Evolutionary conservation across 1,140 invertebrate species (phyloP), one percentile per base, ranked within the genome.

Genomic region (Megathymus violae): DNA sequence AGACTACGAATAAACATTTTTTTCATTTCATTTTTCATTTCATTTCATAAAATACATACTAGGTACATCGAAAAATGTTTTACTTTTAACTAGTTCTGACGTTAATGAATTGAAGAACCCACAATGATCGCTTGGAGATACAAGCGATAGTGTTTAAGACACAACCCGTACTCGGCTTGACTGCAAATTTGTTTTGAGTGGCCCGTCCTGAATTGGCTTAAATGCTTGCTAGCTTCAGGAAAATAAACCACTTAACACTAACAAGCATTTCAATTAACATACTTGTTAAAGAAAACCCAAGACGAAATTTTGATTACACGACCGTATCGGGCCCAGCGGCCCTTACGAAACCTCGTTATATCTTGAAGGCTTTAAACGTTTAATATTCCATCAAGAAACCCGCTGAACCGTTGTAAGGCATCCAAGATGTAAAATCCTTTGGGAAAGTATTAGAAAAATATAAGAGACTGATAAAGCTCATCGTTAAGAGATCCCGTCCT

Each of bases 381-480:
- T 77, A 75, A 75, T 76, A 79, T 83, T 83, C 74, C 67, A 83
- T 76, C 72, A 74, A 65, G 46, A 67, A 80, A 76, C 67, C 61
- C 71, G 68, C 74, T 78, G 68, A 83, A 71, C 73, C 80, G 69
- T 76, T 59, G 38, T 54, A 68, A 64, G 66, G 64, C 72, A 78
- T 82, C 70, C 74, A 82, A 83, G 78, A 82, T 79, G 82, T 77
- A 79, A 77, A 82, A 80, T 82, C 78, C 81, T 79, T 75, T 75
- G 74, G 84, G 82, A 76, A 80, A 79, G 80, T 85, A 87, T 89
- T 89, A 87, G 81, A 85, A 87, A 87, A 89, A 83, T 89, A 82
- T 87, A 85, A 79, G 66, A 77, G 79, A 78, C 80, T 84, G 85
- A 84, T 85, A 87, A 79, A 71, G 75, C 75, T 81, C 77, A 85